Evolutionary conservation across 2,797 vertebrate species (phyloP), one percentile per base, ranked within the genome.

Genomic region (Lepilemur septentrionalis): DNA sequence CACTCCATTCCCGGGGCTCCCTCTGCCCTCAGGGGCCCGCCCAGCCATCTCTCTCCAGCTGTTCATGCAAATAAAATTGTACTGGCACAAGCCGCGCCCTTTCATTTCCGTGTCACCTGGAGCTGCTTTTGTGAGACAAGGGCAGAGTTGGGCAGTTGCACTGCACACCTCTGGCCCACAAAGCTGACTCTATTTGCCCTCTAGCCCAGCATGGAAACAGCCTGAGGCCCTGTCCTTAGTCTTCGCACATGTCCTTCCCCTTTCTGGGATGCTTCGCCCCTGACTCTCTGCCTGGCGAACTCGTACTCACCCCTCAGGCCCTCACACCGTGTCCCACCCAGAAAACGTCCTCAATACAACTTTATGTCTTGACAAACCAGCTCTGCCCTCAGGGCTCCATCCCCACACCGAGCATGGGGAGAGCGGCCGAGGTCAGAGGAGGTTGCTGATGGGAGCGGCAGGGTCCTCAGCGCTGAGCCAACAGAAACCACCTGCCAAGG

Each of bases 241-340:
- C 57, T n/a, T 4, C 6, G 0, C 46, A 3, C 4, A 0, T 0
- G 23, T 18, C 3, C 5, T 25, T 25, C 15, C 10, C n/a, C 22
- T 4, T 0, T 22, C 57, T 0, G 28, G 14, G 17, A 25, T 0
- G 3, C 15, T n/a, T 30, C 41, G 25, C 46, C 7, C 69, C 10
- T 81, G 4, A 8, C 55, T 35, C 41, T 11, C 69, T 25, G 7
- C 46, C 50, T 0, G 12, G 20, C 32, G 18, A 13, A 18, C 6
- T 32, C 17, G 17, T 52, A 6, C 20, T 65, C 25, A 4, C 15
- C 30, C 25, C 52, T 5, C 32, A 28, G 11, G 2, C 18, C n/a
- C 57, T 10, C 5, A 59, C 6, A 48, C 55, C n/a, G n/a, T 8
- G 2, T 11, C n/a, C 28, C 3, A 7, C 25, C 23, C 6, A 8